Evolutionary conservation across 2,797 vertebrate species (phyloP), one percentile per base, ranked within the genome.

Genomic region (Hozukius guyotensis): DNA sequence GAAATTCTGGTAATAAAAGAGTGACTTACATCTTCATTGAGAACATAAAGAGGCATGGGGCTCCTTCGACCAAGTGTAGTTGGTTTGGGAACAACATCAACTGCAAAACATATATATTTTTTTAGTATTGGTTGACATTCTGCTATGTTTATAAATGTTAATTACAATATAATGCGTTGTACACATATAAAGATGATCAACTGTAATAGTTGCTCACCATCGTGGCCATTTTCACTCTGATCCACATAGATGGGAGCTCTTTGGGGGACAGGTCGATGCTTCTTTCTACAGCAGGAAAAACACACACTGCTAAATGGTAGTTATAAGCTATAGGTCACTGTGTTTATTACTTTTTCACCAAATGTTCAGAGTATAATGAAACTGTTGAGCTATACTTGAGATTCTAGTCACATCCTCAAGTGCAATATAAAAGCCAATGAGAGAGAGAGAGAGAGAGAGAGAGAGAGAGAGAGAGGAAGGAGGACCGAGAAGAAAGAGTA

Each of bases 1-100:
- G 3, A 14, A 29, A 18, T 32, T 6, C 16, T 6, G 2, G 2
- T n/a, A 29, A 52, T 59, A 53, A 76, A 78, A 25, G 5, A 73
- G 2, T 25, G 20, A 88, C 96, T 96, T 88, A 99, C 98, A 88
- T 97, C 97, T 88, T 99, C 97, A 80, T 97, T 98, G 67, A 99
- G 94, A 88, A 99, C 95, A 65, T 99, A 99, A 56, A 99, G 93
- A 65, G 97, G 97, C 97, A 42, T 97, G 88, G 88, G 98, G 96
- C 27, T 96, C 80, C 18, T 96, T 92, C 93, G 89, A 20, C 93
- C 89, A 2, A 94, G 93, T 10, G 92, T 94, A 10, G 87, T 72
- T 25, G 93, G 89, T 88, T 97, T 95, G 0, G 97, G 95, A 25
- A 97, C 93, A 70, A 97, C 94, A 67, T 99, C 98, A 60, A 97